phyloP scores from a whole-genome alignment of 2,888 invertebrate species.

The Entomobrya proxima region DNA sequence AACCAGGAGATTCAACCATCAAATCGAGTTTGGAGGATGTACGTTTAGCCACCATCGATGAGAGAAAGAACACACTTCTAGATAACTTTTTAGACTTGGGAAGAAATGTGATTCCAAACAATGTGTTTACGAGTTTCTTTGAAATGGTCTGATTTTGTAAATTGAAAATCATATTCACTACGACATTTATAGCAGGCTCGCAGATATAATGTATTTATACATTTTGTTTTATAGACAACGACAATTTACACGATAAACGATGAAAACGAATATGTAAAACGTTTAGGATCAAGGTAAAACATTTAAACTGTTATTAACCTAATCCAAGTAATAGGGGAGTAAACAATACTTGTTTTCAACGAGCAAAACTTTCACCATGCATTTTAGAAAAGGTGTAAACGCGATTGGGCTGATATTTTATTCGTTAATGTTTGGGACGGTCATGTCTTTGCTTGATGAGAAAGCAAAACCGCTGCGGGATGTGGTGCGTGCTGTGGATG shows the following conservation, averaged over 20 bases:
- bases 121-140: slow-evolving; percentile 73
- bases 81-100: slow-evolving; percentile 94
- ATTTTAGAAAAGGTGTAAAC: slow-evolving; percentile 84
- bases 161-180: not conserved
- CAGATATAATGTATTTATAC: not conserved
- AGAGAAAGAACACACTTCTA: slow-evolving; percentile 78
- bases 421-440: slow-evolving; percentile 91
- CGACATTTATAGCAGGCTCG: not conserved
- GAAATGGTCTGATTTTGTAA: slow-evolving; percentile 66
- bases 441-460: slow-evolving; percentile 88
- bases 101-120: slow-evolving; percentile 80
- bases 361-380: no score
- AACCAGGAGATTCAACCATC: slow-evolving; percentile 83
- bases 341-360: no score
- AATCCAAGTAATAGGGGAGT: slow-evolving; percentile 80
- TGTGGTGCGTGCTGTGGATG: slow-evolving; percentile 91
- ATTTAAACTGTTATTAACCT: not conserved
- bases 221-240: slow-evolving; percentile 43
- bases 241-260: slow-evolving; percentile 52
- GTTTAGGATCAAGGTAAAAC: slow-evolving; percentile 43
- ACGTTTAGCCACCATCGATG: not conserved
- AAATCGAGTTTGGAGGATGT: slow-evolving; percentile 33
- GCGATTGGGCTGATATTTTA: slow-evolving; percentile 93
- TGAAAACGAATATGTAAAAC: slow-evolving; percentile 27
- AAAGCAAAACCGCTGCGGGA: slow-evolving; percentile 85